These are phyloP conservation scores for Hydrozoanthus tunicans DNA, from an alignment of 64 coral and sea anemone species.

Conservation along the genomic window DNA sequence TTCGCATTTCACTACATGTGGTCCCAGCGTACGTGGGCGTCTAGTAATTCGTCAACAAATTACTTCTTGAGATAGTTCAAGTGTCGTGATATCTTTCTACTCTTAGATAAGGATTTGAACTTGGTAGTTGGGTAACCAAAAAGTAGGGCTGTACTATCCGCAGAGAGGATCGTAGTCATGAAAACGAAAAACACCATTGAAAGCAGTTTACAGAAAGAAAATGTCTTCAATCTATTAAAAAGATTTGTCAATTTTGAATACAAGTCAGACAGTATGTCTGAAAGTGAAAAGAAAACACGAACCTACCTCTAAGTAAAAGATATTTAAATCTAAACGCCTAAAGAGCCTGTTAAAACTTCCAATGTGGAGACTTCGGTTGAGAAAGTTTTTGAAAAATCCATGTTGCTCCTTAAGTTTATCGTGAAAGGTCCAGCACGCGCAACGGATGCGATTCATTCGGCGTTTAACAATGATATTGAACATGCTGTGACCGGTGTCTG, in stretches of 20 bases:
- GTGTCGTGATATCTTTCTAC: too few relatives aligned
- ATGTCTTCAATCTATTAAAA: background rate
- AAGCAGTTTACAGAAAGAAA: background rate
- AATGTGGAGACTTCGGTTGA: background rate
- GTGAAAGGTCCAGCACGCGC: background rate
- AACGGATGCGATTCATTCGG: background rate
- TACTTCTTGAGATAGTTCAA: too few relatives aligned
- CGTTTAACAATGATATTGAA: background rate
- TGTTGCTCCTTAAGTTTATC: background rate
- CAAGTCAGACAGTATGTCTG: background rate
- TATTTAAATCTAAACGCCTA: too few relatives aligned
- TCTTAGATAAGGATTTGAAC: too few relatives aligned
- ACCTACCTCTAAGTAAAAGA: background rate
- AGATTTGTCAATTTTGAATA: background rate
- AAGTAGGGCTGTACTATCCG: too few relatives aligned
- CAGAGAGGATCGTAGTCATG: too few relatives aligned
- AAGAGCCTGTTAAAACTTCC: background rate
- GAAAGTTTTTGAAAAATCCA: background rate
- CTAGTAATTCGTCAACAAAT: too few relatives aligned
- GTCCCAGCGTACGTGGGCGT: too few relatives aligned
- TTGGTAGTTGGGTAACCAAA: too few relatives aligned
- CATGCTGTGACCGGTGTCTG: background rate
- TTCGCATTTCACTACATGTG: too few relatives aligned
- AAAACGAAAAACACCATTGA: too few relatives aligned
- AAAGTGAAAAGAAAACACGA: background rate